Evolutionary conservation across 1,140 invertebrate genomes (phyloP).

Genomic region (Drosophila tsacasi): DNA sequence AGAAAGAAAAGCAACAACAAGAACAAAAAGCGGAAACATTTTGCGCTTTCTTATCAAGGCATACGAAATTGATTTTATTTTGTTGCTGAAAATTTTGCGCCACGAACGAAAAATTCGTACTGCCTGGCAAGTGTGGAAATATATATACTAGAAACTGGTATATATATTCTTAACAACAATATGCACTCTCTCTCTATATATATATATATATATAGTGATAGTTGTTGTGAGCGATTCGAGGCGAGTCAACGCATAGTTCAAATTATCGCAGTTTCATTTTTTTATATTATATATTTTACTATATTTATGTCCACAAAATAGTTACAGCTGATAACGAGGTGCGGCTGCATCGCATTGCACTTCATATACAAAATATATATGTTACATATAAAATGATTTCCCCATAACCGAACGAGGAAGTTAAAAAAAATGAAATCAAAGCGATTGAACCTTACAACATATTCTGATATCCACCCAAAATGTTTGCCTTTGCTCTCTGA

Average conservation of each 20-base stretch:
- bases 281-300: constrained; percentile 21
- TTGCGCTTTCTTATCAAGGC: constrained; percentile 75
- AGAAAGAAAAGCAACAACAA: constrained; percentile 32
- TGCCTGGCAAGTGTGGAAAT: constrained; percentile 30
- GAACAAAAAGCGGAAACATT: constrained; percentile 79
- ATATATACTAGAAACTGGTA: constrained; percentile 19
- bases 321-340: constrained; percentile 52
- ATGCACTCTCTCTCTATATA: constrained; percentile 3
- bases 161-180: constrained; percentile 25
- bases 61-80: constrained; percentile 78
- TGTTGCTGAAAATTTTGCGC: constrained; percentile 69
- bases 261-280: constrained; percentile 76
- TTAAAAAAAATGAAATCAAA: constrained; percentile 15
- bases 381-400: constrained; percentile 18
- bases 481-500: constrained; percentile 19
- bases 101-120: constrained; percentile 53
- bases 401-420: background rate
- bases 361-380: constrained; percentile 34
- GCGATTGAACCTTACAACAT: constrained; percentile 3
- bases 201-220: constrained; percentile 29
- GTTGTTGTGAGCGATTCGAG: constrained; percentile 34
- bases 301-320: constrained; percentile 62
- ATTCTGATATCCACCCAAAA: constrained; percentile 11
- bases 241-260: constrained; percentile 57
- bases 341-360: constrained; percentile 1